phyloP scores from a whole-genome alignment of 2,797 vertebrate species.

The Staurois parvus region DNA sequence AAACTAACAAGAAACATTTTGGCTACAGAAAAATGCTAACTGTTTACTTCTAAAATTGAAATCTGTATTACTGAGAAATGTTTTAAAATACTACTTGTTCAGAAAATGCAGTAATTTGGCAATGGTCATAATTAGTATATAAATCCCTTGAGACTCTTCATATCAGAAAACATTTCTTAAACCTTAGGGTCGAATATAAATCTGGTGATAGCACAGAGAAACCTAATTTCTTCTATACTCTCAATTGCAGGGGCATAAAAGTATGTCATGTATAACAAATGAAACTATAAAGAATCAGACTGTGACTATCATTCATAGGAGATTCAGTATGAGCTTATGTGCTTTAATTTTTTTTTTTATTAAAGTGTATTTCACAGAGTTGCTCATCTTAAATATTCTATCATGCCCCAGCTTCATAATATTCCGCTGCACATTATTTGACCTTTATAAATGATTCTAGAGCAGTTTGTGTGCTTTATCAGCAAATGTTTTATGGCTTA shows the following conservation, averaged over 20 bases:
- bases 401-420: constrained; percentile 26
- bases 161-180: constrained; percentile 1
- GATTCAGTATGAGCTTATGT: constrained; percentile 43
- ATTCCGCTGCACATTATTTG: constrained; percentile 27
- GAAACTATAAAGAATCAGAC: constrained; percentile 29
- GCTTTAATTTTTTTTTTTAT: constrained; percentile 49
- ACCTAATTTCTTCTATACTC: constrained; percentile 21
- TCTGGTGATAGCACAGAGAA: constrained; percentile 4
- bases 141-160: neutral
- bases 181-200: constrained; percentile 13
- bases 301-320: constrained; percentile 36
- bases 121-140: neutral
- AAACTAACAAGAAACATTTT: too few species aligned
- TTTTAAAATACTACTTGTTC: neutral
- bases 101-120: neutral
- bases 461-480: neutral
- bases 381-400: constrained; percentile 44
- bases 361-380: constrained; percentile 54
- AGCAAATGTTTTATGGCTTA: too few species aligned
- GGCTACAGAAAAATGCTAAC: neutral
- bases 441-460: constrained; percentile 21
- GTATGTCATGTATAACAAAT: constrained; percentile 48
- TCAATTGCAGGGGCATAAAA: constrained; percentile 36
- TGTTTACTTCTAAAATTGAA: neutral
- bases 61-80: neutral